Percentiles rank a stretch among this genome's conserved stretches.
phyloP scores from a whole-genome alignment of 2,888 invertebrate species.

The Tromatobia lineatoria region DNA sequence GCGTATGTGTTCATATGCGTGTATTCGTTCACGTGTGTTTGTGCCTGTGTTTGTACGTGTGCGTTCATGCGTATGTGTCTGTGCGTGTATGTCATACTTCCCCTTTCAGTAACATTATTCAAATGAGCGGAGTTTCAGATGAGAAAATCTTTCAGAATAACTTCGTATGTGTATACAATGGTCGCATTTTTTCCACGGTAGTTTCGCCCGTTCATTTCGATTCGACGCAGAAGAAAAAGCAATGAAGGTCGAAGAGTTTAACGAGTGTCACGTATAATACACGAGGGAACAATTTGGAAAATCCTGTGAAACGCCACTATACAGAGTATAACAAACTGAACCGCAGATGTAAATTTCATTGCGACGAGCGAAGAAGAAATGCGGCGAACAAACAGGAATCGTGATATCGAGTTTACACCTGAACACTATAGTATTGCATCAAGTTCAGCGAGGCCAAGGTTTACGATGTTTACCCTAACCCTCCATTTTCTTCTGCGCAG shows the following conservation, averaged over 20 bases:
- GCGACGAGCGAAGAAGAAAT: neutral
- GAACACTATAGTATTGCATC: neutral
- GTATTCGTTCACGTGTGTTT: too few relatives aligned
- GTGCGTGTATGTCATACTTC: too few relatives aligned
- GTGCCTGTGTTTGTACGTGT: too few relatives aligned
- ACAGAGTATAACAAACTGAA: conserved; percentile 18
- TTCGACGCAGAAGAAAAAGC: conserved; percentile 23
- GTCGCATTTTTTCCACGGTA: conserved; percentile 7
- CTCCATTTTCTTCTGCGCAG: conserved; percentile 10
- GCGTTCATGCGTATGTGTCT: too few relatives aligned
- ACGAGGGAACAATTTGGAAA: conserved; percentile 19
- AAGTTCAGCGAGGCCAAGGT: conserved; percentile 50
- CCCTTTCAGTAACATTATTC: neutral
- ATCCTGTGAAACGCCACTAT: conserved; percentile 6
- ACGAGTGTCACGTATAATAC: conserved; percentile 3
- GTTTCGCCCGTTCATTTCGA: conserved; percentile 1
- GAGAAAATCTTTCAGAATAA: conserved; percentile 4
- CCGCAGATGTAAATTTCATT: conserved; percentile 1
- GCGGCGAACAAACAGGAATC: conserved; percentile 1
- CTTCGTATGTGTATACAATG: conserved; percentile 14
- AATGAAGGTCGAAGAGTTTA: conserved; percentile 27
- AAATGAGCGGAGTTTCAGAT: neutral
- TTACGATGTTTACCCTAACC: conserved; percentile 59
- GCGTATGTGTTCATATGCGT: too few relatives aligned
- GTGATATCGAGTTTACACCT: conserved; percentile 13